Evolutionary conservation across 2,113 vertebrate species (phyloP).

Genomic region (Neofelis nebulosa): DNA sequence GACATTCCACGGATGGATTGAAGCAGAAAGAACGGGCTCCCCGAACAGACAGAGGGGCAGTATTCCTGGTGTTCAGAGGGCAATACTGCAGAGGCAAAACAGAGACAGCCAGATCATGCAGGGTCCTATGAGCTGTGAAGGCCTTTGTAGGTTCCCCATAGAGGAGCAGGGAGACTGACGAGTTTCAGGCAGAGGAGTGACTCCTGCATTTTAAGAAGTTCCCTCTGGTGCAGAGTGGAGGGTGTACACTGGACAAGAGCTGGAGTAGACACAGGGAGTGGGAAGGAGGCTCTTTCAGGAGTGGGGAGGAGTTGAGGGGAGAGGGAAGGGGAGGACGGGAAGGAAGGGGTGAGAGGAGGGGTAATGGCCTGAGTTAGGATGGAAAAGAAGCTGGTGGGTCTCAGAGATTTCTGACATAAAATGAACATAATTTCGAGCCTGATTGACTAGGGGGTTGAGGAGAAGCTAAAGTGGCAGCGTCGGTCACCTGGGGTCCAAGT

Average conservation of each 20-base stretch:
- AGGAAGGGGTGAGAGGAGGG: accelerated
- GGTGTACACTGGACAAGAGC: neutral
- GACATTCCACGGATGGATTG: neutral
- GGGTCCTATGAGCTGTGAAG: neutral
- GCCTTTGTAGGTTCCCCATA: neutral
- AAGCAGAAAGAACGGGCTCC: neutral
- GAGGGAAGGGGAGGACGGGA: accelerated
- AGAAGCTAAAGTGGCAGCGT: neutral
- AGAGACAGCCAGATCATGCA: neutral
- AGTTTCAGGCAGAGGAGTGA: neutral
- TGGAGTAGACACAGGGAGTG: neutral
- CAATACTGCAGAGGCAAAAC: neutral
- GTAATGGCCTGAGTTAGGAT: neutral
- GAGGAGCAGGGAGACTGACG: neutral
- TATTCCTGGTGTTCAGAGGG: neutral
- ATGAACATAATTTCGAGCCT: neutral
- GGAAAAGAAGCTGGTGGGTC: neutral
- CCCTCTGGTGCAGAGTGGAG: neutral
- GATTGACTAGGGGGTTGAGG: slow-evolving; percentile 8
- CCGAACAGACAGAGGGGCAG: neutral
- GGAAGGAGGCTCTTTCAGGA: neutral
- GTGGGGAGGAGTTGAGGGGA: neutral
- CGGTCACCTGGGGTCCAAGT: neutral
- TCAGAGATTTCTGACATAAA: neutral
- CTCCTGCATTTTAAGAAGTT: neutral